These are phyloP conservation scores for Lomographa bimaculata DNA, from an alignment of 2,888 invertebrate genomes.

Conservation along the genomic window DNA sequence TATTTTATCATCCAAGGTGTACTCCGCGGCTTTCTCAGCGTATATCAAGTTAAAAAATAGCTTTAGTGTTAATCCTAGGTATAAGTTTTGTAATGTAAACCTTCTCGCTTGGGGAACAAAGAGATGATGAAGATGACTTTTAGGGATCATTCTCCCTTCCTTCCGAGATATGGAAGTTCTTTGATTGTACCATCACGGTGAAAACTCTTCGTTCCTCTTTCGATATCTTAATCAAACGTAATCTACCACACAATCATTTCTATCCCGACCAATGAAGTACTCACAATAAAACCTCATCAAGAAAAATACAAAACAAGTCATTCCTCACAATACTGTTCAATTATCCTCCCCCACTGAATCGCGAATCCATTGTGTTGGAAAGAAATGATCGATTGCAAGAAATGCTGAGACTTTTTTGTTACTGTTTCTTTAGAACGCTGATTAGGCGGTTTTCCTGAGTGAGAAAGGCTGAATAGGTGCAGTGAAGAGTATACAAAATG, in stretches of 20 bases:
- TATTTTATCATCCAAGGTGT: too few species aligned
- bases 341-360: constrained; percentile 27
- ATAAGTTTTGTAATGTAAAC: too few species aligned
- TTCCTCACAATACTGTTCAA: constrained; percentile 21
- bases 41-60: too few species aligned
- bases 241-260: constrained; percentile 2
- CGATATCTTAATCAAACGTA: constrained; percentile 14
- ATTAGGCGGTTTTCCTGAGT: constrained; percentile 7
- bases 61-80: too few species aligned
- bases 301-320: constrained; percentile 32
- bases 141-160: too few species aligned
- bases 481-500: background rate
- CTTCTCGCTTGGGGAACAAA: too few species aligned
- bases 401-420: constrained; percentile 12
- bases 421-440: constrained; percentile 9
- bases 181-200: too few species aligned
- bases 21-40: too few species aligned
- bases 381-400: constrained; percentile 34
- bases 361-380: constrained; percentile 30
- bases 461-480: constrained; percentile 1
- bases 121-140: too few species aligned
- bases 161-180: too few species aligned
- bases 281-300: constrained; percentile 34
- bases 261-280: constrained; percentile 10
- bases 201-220: too few species aligned